Base-by-base conservation (phyloP, 2,797 vertebrate species). In the Zalophus californianus region DNA sequence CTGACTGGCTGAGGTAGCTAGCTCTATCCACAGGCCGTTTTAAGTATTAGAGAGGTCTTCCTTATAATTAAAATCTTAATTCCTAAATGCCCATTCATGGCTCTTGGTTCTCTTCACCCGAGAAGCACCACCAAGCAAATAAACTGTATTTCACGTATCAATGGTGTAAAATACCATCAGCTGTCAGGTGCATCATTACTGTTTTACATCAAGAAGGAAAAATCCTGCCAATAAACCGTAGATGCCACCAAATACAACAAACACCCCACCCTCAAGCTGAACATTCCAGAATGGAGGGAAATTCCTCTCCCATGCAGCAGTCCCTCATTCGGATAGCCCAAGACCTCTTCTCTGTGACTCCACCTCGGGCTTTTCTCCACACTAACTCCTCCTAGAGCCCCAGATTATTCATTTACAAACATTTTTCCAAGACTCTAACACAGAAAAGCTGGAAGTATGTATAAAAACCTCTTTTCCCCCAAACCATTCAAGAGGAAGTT, bases 61-160 rank as follows among this genome's bases (percentile, higher is more conserved):
- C 58, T 64, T 25, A n/a, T 50, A 73, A 60, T 44, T 58, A 66
- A 68, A 73, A 78, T 73, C 82, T 85, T 41, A 32, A 86, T 27
- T 73, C 48, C 82, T 87, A n/a, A 91, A 66, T 32, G 52, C 27
- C 68, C 48, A 75, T 73, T 85, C 21, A 23, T 5, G 18, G 60
- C 11, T 75, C 84, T 35, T 73, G 66, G 48, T 25, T 94, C 78
- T 82, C 32, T 82, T 89, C 4, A 62, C 25, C 38, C 25, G 18
- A 86, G 58, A 96, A 93, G 27, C 50, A 79, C 56, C 75, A 73
- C 50, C 23, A 12, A 96, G 41, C 44, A 90, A 41, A 94, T 11
- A 86, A 50, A 91, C 3, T 79, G 8, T n/a, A 84, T 38, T 60
- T 80, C 75, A 88, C 7, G 58, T 58, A 72, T 0, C 5, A 8